These are phyloP conservation scores for Andinoacara biseriatus DNA, from an alignment of 2,113 vertebrate species.

Conservation along the genomic window DNA sequence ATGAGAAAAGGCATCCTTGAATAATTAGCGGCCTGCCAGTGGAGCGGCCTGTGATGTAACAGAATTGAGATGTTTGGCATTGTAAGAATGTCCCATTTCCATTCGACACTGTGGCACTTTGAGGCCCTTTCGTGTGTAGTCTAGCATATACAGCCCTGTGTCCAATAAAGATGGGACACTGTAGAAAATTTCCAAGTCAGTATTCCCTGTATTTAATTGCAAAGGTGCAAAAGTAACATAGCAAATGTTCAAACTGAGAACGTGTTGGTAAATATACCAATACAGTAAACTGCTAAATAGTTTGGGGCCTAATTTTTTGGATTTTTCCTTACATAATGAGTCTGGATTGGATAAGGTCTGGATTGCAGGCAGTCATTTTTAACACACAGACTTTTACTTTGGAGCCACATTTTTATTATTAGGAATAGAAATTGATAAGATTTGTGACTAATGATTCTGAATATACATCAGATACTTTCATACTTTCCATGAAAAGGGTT, in stretches of 20 bases:
- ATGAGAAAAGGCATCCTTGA: conserved; percentile 80
- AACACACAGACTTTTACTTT: not conserved
- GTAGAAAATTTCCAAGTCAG: not conserved
- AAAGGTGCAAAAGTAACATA: not conserved
- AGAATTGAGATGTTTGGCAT: conserved; percentile 81
- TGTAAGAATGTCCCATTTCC: conserved; percentile 82
- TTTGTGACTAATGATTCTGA: not conserved
- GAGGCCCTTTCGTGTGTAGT: conserved; percentile 81
- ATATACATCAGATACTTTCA: not conserved
- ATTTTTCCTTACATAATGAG: not conserved
- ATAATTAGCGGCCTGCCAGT: conserved; percentile 76
- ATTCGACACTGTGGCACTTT: conserved; percentile 72
- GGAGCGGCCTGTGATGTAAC: conserved; percentile 78
- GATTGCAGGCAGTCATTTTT: not conserved
- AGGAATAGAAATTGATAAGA: not conserved
- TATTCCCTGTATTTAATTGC: not conserved
- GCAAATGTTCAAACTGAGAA: not conserved
- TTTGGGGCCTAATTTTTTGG: fast-evolving
- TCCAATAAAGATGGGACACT: not conserved
- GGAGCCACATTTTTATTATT: not conserved
- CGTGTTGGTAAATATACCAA: not conserved
- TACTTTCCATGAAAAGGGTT: not conserved
- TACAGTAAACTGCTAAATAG: fast-evolving
- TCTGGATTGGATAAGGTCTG: too few species aligned
- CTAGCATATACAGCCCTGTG: conserved; percentile 68